Base-by-base conservation (phyloP, 2,113 vertebrate species). In the Sitta europaea region DNA sequence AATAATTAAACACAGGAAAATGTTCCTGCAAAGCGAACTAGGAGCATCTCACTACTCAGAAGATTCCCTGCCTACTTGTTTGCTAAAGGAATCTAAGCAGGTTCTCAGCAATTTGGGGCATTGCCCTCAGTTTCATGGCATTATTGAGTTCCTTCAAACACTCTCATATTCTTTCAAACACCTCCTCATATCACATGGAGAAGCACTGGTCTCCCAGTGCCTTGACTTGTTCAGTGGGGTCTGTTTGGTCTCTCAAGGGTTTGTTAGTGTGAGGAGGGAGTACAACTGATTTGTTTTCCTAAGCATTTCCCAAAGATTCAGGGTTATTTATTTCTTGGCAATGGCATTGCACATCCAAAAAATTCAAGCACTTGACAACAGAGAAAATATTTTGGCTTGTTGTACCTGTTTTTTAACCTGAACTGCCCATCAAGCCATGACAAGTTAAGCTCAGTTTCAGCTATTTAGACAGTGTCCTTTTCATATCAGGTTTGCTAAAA, bases 1-100 rank as follows among this genome's bases (percentile, higher is more conserved):
- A 96, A 97, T 96, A 95, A 97, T 97, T 97, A 94, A 97, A 73
- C 38, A 86, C 28, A 35, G 55, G 75, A 23, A 65, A 91, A 75
- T 23, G 51, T 33, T 88, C 42, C 77, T 50, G 70, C 65, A 86
- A 84, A 89, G 80, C 59, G 54, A 71, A 70, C 45, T 33, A 23
- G 71, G 63, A 93, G 63, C 67, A 43, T 10, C 61, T 57, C 19
- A 0, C 78, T 45, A 0, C 58, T 66, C 19, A 16, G 25, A 59
- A 66, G 45, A 86, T 78, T 86, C 48, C 5, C 45, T 51, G 6
- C 14, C 10, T 38, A 9, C 50, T 73, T 70, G 17, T 28, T 10
- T 54, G 35, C 42, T 63, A 59, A 66, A 90, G 50, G 22, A 67
- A 54, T 14, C 71, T 38, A 12, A 67, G 55, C 63, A 68, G 55